These are phyloP conservation scores for Flabesymbios commensalis DNA, from an alignment of 2,888 invertebrate genomes.

Conservation along the genomic window DNA sequence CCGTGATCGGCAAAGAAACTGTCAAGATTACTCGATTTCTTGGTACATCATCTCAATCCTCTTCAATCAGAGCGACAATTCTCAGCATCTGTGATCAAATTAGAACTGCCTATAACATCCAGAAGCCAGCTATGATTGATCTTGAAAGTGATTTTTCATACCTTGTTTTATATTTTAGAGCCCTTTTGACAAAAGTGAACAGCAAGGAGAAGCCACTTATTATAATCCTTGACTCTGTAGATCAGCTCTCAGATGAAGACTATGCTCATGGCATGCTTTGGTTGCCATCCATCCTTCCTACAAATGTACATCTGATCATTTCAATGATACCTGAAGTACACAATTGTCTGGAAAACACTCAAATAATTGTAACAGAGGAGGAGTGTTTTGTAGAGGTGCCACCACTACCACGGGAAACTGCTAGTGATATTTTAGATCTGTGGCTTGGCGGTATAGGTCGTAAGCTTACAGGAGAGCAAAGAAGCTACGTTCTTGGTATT, in stretches of 20 bases:
- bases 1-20: slow-evolving; percentile 38
- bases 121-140: slow-evolving; percentile 35
- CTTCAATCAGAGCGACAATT: slow-evolving; percentile 38
- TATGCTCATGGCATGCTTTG: slow-evolving; percentile 44
- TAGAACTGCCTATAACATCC: slow-evolving; percentile 34
- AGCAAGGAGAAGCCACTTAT: slow-evolving; percentile 37
- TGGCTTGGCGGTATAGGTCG: slow-evolving; percentile 28
- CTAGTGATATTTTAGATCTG: slow-evolving; percentile 34
- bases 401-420: slow-evolving; percentile 29
- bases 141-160: slow-evolving; percentile 40
- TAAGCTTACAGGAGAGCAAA: slow-evolving; percentile 39
- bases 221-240: slow-evolving; percentile 48
- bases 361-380: slow-evolving; percentile 25
- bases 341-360: slow-evolving; percentile 35
- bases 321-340: slow-evolving; percentile 39
- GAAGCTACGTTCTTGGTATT: slow-evolving; percentile 36
- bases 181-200: slow-evolving; percentile 43
- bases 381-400: slow-evolving; percentile 40
- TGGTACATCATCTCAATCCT: slow-evolving; percentile 43
- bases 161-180: slow-evolving; percentile 39
- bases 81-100: slow-evolving; percentile 43
- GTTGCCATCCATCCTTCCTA: slow-evolving; percentile 43
- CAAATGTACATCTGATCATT: slow-evolving; percentile 41
- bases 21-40: slow-evolving; percentile 44
- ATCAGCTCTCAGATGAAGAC: slow-evolving; percentile 42